Conservation (phyloP, 2,113 vertebrate genomes). For the Paedocypris sp. region DNA sequence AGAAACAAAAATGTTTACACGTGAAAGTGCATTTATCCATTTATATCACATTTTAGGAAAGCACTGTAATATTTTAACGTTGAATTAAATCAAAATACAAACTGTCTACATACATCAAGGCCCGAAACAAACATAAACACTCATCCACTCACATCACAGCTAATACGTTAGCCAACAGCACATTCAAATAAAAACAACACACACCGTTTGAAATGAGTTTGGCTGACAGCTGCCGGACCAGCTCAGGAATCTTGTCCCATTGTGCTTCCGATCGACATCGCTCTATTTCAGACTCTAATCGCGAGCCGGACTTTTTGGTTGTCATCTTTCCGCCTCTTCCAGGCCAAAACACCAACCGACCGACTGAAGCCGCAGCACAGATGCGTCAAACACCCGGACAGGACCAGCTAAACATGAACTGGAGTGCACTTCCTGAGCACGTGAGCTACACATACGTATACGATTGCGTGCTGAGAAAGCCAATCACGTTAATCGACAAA, state of each 20-base stretch:
- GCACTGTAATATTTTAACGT: background rate
- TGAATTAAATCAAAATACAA: too few relatives aligned
- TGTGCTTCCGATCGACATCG: constrained; percentile 80
- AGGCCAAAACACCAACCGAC: constrained; percentile 18
- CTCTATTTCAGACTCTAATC: constrained; percentile 86
- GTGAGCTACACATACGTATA: too few relatives aligned
- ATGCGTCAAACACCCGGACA: background rate
- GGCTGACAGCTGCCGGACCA: constrained; percentile 79
- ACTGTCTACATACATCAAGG: too few relatives aligned
- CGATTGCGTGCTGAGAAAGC: too few relatives aligned
- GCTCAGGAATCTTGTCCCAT: constrained; percentile 85
- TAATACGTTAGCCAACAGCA: background rate
- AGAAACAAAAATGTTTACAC: background rate
- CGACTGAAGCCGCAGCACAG: constrained; percentile 4
- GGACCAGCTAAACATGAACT: background rate
- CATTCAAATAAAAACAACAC: constrained; percentile 25
- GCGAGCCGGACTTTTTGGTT: constrained; percentile 81
- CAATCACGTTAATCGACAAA: too few relatives aligned
- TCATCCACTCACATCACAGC: too few relatives aligned
- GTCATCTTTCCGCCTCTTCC: constrained; percentile 59
- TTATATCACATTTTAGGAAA: background rate
- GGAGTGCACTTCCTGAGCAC: background rate
- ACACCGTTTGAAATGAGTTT: constrained; percentile 84
- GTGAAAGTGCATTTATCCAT: background rate
- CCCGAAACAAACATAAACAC: background rate